These are phyloP conservation scores for Poecilia wingei DNA, from an alignment of 2,797 vertebrate genomes.

Conservation along the genomic window DNA sequence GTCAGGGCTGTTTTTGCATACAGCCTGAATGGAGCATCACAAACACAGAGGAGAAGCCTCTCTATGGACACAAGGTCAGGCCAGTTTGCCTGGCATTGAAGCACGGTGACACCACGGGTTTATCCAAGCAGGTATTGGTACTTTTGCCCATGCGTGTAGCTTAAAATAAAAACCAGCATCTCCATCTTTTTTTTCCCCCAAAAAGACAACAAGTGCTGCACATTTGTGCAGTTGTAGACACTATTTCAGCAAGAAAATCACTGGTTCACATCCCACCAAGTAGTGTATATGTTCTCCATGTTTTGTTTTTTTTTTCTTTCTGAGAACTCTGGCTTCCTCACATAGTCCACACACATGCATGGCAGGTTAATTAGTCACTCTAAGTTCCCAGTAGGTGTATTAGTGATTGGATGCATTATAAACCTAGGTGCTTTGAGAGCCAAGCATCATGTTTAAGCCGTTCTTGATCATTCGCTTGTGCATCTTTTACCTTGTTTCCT, in stretches of 20 bases:
- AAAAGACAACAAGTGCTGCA: neutral
- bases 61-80: neutral
- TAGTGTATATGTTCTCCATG: neutral
- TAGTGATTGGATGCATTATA: neutral
- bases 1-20: neutral
- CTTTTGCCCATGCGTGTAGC: neutral
- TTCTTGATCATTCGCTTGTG: neutral
- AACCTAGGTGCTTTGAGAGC: neutral
- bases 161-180: neutral
- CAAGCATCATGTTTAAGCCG: neutral
- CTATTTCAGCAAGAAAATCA: neutral
- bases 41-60: neutral
- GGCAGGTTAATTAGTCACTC: neutral
- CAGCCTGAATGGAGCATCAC: neutral
- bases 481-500: neutral
- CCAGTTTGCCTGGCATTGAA: neutral
- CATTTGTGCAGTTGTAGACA: neutral
- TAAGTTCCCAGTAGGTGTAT: neutral
- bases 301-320: neutral
- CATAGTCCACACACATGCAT: neutral
- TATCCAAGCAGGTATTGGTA: neutral
- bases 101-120: neutral
- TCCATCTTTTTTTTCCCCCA: neutral
- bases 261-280: neutral
- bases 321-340: neutral